Base-by-base conservation (phyloP, 1,140 invertebrate genomes). In the Camponotus vicinus region DNA sequence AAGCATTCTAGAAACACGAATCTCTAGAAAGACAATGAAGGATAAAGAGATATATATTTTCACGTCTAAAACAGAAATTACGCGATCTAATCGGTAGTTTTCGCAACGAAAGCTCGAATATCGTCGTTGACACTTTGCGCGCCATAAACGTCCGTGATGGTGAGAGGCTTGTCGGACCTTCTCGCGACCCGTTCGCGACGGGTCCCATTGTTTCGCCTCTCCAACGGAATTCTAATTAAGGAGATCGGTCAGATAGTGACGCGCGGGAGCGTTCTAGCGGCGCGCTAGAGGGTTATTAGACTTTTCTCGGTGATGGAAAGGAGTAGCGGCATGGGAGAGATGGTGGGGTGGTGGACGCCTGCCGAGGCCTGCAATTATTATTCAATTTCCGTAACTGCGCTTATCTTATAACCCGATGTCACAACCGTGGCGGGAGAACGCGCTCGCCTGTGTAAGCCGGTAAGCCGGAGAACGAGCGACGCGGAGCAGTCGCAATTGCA, bases 371-470 rank as follows among this genome's bases (percentile, higher is more conserved):
- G 91, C 92, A 94, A 94, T 94, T 94, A 93, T 93, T 92, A 92
- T 94, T 93, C 92, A 93, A 93, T 94, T 94, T 94, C 93, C 92
- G 91, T 92, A 92, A 93, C 90, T 90, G 91, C 91, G 91, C 88
- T 93, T 93, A 93, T 94, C 91, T 93, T 91, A 75, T 83, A 92
- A 92, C 88, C 85, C 90, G 92, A 93, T 94, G 93, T 93, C 93
- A 91, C 93, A 93, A 94, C 77, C 90, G 85, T 82, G 82, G 69
- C 45, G 75, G 40, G 63, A 80, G 66, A 76, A 79, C 63, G 78
- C 64, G 49, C 79, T 40, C 73, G 77, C 49, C 73, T 57, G 86
- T 71, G 67, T 76, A 75, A 61, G 40, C 63, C 77, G 61, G 76
- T 32, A 18, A 27, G 34, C 45, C 11, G 55, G 70, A 69, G 77